phyloP scores from a whole-genome alignment of 2,888 invertebrate genomes.

The Chironomus tentans region DNA sequence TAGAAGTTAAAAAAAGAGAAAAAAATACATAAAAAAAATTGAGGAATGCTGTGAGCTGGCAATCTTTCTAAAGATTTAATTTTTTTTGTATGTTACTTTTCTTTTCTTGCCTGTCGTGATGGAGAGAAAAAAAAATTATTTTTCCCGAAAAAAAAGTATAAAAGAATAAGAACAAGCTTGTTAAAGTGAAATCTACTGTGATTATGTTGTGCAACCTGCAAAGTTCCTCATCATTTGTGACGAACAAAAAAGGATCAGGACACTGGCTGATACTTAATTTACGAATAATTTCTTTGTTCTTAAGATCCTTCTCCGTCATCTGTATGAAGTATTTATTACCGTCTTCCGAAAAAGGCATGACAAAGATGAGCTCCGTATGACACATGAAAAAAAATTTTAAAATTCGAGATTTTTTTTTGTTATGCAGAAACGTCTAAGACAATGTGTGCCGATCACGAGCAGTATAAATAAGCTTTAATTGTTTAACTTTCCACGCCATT shows the following conservation, averaged over 20 bases:
- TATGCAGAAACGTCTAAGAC: background rate
- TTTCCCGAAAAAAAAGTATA: too few species aligned
- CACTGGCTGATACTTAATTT: background rate
- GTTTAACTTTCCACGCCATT: constrained; percentile 26
- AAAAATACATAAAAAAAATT: background rate
- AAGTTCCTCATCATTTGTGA: background rate
- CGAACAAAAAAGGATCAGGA: background rate
- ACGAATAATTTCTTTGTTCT: background rate
- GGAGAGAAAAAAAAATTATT: background rate
- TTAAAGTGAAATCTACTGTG: background rate
- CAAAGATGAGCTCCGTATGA: background rate
- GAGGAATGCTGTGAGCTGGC: constrained; percentile 3
- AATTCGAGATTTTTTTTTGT: background rate
- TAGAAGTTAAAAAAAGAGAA: background rate
- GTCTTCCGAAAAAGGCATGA: background rate
- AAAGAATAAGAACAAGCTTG: too few species aligned
- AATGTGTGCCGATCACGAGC: background rate
- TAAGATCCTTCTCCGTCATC: background rate
- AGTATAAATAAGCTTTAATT: constrained; percentile 15
- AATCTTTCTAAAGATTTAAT: background rate
- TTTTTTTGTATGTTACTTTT: background rate
- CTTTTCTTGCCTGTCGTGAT: constrained; percentile 12
- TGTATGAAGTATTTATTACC: background rate
- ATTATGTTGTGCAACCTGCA: constrained; percentile 11
- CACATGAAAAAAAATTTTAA: background rate